These are phyloP conservation scores for Casuarius casuarius DNA, from an alignment of 2,113 vertebrate genomes.

Conservation along the genomic window DNA sequence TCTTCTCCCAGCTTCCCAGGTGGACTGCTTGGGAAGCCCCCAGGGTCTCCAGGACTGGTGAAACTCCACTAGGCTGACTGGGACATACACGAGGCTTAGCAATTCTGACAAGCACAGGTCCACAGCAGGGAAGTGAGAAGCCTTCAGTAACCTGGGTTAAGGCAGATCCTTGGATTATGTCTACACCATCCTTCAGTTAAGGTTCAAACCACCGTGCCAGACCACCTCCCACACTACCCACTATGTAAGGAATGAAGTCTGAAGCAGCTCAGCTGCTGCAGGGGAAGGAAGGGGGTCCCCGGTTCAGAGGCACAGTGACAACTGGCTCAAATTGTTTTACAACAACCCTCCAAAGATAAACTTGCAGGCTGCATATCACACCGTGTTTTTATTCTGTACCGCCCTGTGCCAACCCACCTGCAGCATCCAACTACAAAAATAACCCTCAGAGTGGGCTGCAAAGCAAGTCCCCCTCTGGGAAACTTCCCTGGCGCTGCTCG, in stretches of 20 bases:
- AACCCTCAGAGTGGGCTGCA: too few relatives aligned
- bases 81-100: accelerated
- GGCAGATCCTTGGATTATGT: accelerated
- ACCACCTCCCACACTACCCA: accelerated
- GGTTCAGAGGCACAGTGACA: too few relatives aligned
- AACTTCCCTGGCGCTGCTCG: too few relatives aligned
- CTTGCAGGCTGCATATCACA: accelerated
- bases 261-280: not conserved
- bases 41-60: too few relatives aligned
- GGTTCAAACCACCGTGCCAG: accelerated
- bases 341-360: too few relatives aligned
- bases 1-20: not conserved
- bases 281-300: too few relatives aligned
- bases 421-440: too few relatives aligned
- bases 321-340: too few relatives aligned
- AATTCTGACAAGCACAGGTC: not conserved
- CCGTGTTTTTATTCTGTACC: too few relatives aligned
- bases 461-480: too few relatives aligned
- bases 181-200: accelerated
- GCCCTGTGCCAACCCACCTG: too few relatives aligned
- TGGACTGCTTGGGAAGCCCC: not conserved
- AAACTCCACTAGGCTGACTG: not conserved
- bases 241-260: accelerated
- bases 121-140: accelerated
- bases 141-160: accelerated